Base-by-base conservation (phyloP, 2,797 vertebrate species). In the Gymnothorax javanicus region DNA sequence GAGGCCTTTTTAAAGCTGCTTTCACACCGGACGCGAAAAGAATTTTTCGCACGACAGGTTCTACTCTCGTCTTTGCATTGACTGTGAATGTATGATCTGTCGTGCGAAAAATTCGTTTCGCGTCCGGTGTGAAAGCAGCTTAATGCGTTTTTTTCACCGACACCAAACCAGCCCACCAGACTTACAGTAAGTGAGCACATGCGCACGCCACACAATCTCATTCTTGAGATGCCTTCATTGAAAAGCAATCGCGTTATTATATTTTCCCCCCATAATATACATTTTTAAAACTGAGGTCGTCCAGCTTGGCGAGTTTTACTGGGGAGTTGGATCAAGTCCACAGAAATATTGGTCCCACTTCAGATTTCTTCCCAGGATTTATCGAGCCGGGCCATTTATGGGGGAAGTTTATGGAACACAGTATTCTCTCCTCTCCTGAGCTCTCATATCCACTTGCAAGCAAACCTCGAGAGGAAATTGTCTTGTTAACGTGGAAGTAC, bases 301-400 rank as follows among this genome's bases (percentile, higher is more conserved):
- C 90, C 87, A 60, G 89, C 93, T 92, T 92, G 58, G 86, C 91
- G 90, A 86, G 82, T 93, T 94, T 95, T 93, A 94, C 90, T 92
- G 88, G 91, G 87, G 88, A 89, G 88, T 90, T 94, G 92, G 93
- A 93, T 84, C 86, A 84, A 89, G 77, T 91, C 92, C 94, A 94
- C 89, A 85, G 90, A 93, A 94, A 94, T 93, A 93, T 92, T 93
- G 91, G 90, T 93, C 90, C 90, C 91, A 92, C 91, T 94, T 94
- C 93, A 93, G 94, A 94, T 94, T 93, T 94, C 92, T 91, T 88
- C 89, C 87, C 83, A 90, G 90, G 92, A 94, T 95, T 96, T 93
- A 94, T 94, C 91, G 91, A 89, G 89, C 88, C 84, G 88, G 90
- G 89, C 88, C 67, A 58, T 94, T 96, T 95, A 95, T 94, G 88